Conservation (phyloP, 2,888 invertebrate species). For the Callyntrura guangdongensis region DNA sequence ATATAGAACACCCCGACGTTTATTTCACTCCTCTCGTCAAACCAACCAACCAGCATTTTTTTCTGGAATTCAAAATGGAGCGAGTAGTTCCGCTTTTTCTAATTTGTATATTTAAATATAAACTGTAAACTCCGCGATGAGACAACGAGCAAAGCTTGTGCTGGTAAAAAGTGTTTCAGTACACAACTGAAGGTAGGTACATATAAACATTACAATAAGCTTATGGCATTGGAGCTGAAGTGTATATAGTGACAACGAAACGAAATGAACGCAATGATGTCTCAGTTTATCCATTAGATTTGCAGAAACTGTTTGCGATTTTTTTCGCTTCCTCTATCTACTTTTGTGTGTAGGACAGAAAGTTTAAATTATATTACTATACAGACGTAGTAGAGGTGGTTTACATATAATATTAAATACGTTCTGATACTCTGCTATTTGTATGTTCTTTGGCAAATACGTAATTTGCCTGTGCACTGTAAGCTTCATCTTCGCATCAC, state of each 20-base stretch:
- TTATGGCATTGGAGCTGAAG: background rate
- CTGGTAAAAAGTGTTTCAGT: background rate
- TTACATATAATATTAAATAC: too few species aligned
- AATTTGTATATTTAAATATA: conserved; percentile 39
- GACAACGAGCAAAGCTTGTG: conserved; percentile 1
- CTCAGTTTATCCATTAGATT: conserved; percentile 40
- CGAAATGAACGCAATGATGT: background rate
- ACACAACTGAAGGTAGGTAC: background rate
- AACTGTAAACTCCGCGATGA: conserved; percentile 45
- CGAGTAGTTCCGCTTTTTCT: conserved; percentile 46
- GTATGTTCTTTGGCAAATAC: background rate
- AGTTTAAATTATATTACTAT: background rate
- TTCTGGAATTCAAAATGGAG: conserved; percentile 80
- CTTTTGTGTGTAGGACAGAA: background rate
- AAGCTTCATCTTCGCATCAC: background rate
- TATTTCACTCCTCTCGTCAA: conserved; percentile 30
- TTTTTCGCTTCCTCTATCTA: conserved; percentile 24
- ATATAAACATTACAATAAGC: conserved; percentile 6
- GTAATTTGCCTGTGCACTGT: too few species aligned
- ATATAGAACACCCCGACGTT: conserved; percentile 24
- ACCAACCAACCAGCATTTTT: conserved; percentile 59
- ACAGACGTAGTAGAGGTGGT: background rate
- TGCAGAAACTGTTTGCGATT: conserved; percentile 50
- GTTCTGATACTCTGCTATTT: background rate
- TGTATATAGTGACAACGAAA: background rate